phyloP scores from a whole-genome alignment of 2,113 vertebrate genomes.

The zebrafish (Danio rerio) region DNA sequence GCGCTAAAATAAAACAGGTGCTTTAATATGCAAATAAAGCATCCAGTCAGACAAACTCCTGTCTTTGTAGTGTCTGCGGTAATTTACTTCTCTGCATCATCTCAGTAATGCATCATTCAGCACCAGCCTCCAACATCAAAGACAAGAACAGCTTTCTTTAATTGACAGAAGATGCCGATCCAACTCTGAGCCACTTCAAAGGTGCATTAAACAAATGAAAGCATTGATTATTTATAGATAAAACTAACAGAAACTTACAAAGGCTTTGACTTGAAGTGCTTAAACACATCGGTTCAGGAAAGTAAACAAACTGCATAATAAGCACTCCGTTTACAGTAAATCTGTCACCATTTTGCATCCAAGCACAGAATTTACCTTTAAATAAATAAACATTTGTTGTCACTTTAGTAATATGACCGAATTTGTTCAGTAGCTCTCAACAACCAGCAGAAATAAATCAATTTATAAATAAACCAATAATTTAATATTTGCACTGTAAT shows the following conservation, averaged over 20 bases:
- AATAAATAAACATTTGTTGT: no score
- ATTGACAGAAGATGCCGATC: constrained; percentile 15
- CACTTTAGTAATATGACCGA: no score
- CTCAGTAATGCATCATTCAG: constrained; percentile 26
- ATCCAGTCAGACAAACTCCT: neutral
- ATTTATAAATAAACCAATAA: no score
- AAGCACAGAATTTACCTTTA: no score
- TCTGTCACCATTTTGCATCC: neutral
- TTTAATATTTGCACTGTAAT: no score
- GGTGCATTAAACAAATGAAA: constrained; percentile 30
- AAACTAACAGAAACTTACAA: constrained; percentile 7
- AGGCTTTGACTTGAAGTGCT: constrained; percentile 47
- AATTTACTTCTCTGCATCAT: constrained; percentile 26
- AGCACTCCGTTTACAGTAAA: neutral
- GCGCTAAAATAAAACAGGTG: neutral
- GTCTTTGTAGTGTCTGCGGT: constrained; percentile 26
- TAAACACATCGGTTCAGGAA: constrained; percentile 22
- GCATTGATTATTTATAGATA: constrained; percentile 48
- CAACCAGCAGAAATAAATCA: no score
- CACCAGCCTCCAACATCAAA: constrained; percentile 26
- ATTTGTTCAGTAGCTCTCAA: no score
- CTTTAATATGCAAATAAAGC: neutral
- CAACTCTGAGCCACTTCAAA: constrained; percentile 20
- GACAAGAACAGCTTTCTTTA: neutral
- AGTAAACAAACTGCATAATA: constrained; percentile 17